Evolutionary conservation across 2,113 vertebrate genomes (phyloP), one percentile per base, ranked within the genome.

Genomic region (Jacana jacana): DNA sequence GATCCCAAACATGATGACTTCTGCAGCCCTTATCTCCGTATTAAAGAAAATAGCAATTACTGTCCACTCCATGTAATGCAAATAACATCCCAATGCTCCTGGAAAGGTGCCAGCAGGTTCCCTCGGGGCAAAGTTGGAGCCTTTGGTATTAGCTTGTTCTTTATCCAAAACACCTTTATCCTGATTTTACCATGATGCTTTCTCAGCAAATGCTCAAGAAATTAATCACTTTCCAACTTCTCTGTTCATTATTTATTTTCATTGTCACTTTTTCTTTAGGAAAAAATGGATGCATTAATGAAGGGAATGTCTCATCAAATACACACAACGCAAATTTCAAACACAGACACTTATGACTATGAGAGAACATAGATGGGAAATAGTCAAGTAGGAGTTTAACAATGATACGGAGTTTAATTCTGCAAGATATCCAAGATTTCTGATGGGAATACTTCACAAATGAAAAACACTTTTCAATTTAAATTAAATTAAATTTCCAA

Each of bases 401-500:
- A 90, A 68, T 90, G 58, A 93, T 58, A 91, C 65, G 89, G 95
- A 96, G 93, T 93, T 92, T 95, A 97, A 97, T 97, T 95, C 91
- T 81, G 82, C 77, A 91, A 96, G 91, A 91, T 88, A 94, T 35
- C 8, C 10, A 37, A 39, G 68, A 96, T 96, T 97, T 95, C 97
- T 97, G 78, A 76, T 93, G 97, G 96, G 96, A 97, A 97, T 97
- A 97, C 91, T 89, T 96, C 89, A 95, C 81, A 98, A 97, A 97
- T 95, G 91, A 97, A 97, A 97, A 96, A 91, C 95, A 86, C 92
- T 95, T 95, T 97, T 96, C 93, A 94, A 97, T 96, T 97, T 95
- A 97, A 96, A 97, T 97, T 97, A 97, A 97, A 97, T 98, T 96
- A 97, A 95, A 97, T 97, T 97, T 96, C 95, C 95, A 97, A 97